Percentiles rank a stretch among this genome's conserved stretches.
Conservation (phyloP, 2,888 invertebrate genomes). For the Perizoma flavofasciatum region DNA sequence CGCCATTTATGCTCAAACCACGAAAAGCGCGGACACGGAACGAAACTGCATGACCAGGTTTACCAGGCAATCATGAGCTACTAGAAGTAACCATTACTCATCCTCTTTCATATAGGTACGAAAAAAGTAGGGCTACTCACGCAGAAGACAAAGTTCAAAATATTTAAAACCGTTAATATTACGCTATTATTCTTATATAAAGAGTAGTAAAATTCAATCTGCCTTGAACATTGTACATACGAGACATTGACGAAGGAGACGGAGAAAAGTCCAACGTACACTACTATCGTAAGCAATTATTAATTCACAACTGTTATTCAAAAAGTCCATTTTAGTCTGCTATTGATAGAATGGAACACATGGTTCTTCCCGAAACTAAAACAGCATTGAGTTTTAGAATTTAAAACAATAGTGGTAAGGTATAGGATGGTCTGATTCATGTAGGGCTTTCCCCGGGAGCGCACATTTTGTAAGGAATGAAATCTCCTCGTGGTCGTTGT, state of each 20-base stretch:
- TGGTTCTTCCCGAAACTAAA: constrained; percentile 14
- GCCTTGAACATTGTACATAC: background rate
- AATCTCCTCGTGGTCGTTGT: constrained; percentile 39
- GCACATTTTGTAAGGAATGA: constrained; percentile 4
- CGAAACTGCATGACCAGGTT: constrained; percentile 49
- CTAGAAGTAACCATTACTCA: too few relatives aligned
- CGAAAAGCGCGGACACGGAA: background rate
- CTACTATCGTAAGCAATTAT: background rate
- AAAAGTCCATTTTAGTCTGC: constrained; percentile 16
- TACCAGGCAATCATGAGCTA: constrained; percentile 49
- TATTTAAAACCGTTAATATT: background rate
- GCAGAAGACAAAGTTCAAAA: background rate
- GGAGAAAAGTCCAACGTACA: constrained; percentile 27
- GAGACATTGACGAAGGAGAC: constrained; percentile 22
- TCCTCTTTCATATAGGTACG: too few relatives aligned
- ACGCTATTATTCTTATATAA: constrained; percentile 3
- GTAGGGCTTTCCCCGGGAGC: constrained; percentile 5
- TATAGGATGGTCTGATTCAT: constrained; percentile 1
- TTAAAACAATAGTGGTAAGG: background rate
- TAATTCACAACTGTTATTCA: background rate
- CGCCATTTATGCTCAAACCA: too few relatives aligned
- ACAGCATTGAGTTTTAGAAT: background rate
- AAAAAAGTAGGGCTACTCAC: constrained; percentile 15
- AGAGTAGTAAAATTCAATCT: constrained; percentile 2
- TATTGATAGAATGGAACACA: background rate